Conservation (phyloP, 2,888 invertebrate genomes). For the Archaeoteleia sp. region DNA sequence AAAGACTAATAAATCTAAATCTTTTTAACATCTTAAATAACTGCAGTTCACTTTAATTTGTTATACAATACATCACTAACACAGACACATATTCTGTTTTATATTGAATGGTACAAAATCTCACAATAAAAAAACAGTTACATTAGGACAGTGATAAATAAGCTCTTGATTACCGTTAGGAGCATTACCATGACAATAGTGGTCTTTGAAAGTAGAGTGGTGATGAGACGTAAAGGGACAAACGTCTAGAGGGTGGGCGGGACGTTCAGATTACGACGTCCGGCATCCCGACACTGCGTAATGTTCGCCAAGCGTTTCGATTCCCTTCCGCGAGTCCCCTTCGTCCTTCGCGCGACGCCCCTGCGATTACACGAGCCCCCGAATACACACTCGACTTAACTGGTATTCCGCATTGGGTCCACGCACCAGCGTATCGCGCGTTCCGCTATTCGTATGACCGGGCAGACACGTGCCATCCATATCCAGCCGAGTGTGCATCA, state of each 20-base stretch:
- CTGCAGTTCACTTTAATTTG: no score
- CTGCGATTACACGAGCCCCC: conserved; percentile 63
- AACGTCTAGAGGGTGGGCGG: conserved; percentile 50
- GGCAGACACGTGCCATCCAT: conserved; percentile 51
- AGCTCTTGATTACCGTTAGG: conserved; percentile 33
- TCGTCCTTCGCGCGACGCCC: conserved; percentile 60
- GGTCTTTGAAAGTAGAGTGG: conserved; percentile 36
- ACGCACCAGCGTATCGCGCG: conserved; percentile 17
- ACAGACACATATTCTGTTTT: no score
- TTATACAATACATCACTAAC: no score
- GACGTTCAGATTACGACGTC: conserved; percentile 66
- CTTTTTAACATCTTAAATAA: no score
- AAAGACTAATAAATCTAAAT: no score
- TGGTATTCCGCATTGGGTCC: conserved; percentile 46
- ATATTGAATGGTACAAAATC: no score
- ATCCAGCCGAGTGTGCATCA: conserved; percentile 57
- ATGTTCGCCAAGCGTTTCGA: conserved; percentile 24
- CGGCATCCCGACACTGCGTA: conserved; percentile 64
- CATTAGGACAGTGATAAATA: conserved; percentile 40
- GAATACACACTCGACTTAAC: conserved; percentile 53
- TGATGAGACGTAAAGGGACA: conserved; percentile 27
- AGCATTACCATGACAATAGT: conserved; percentile 66
- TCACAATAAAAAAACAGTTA: conserved; percentile 16
- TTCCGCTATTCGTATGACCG: conserved; percentile 25
- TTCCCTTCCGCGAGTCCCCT: conserved; percentile 27